phyloP scores from a whole-genome alignment of 35 echinoderm and acorn worm genomes.

The Holothuria glaberrima region DNA sequence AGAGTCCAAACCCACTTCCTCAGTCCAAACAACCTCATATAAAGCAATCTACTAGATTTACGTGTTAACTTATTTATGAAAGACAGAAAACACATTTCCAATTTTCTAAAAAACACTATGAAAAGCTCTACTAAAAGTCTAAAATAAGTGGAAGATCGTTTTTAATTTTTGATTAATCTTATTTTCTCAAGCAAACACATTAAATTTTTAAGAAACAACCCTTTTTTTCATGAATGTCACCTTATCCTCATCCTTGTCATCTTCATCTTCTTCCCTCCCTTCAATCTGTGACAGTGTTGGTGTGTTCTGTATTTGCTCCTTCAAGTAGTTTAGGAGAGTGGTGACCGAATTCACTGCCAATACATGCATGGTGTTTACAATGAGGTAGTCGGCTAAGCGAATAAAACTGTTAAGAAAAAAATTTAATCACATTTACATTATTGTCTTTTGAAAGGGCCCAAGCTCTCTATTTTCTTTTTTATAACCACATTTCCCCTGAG shows the following conservation, averaged over 20 bases:
- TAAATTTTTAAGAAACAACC: no score
- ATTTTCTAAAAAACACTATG: no score
- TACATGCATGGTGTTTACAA: slow-evolving; percentile 99
- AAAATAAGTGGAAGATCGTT: no score
- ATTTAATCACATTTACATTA: neutral
- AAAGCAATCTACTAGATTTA: no score
- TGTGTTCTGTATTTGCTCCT: slow-evolving; percentile 90
- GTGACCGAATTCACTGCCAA: slow-evolving; percentile 96
- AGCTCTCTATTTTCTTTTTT: neutral
- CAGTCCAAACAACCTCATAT: no score
- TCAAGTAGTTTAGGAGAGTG: slow-evolving; percentile 90
- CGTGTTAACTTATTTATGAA: no score
- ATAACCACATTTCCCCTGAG: neutral
- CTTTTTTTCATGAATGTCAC: neutral
- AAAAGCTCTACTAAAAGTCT: no score
- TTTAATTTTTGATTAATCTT: no score
- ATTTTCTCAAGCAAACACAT: no score
- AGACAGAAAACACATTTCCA: no score
- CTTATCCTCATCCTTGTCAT: slow-evolving; percentile 73
- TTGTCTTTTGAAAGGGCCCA: neutral
- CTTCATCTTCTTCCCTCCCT: slow-evolving; percentile 77
- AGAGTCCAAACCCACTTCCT: no score
- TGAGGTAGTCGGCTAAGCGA: slow-evolving; percentile 93
- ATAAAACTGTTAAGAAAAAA: slow-evolving; percentile 75
- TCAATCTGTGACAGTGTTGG: slow-evolving; percentile 87